A percentile compares a stretch with the other conserved stretches of the same genome.
These are phyloP conservation scores for Actinernus sp. DNA, from an alignment of 92 coral and sea anemone species.

Conservation along the genomic window DNA sequence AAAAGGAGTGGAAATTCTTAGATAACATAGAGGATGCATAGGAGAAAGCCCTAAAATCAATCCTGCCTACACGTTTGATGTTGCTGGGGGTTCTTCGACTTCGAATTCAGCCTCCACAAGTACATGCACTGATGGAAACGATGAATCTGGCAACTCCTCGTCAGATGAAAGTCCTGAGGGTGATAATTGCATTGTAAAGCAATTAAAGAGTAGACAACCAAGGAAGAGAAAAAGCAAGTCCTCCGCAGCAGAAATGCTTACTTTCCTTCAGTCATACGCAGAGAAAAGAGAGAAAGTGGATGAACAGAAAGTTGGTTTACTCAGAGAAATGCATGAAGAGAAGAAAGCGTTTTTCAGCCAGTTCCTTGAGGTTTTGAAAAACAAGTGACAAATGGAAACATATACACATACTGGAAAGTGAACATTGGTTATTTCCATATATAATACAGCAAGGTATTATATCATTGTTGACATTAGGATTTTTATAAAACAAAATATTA, in stretches of 20 bases:
- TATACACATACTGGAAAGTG: too few species aligned
- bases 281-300: background rate
- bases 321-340: background rate
- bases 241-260: background rate
- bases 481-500: too few species aligned
- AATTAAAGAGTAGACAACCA: background rate
- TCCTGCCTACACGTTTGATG: constrained; percentile 65
- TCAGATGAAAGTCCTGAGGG: background rate
- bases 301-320: background rate
- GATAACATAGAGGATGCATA: constrained; percentile 49
- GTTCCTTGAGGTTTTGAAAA: background rate
- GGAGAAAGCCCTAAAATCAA: constrained; percentile 64
- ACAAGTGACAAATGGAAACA: background rate
- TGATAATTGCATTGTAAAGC: background rate
- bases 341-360: background rate
- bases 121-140: constrained; percentile 3
- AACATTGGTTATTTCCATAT: too few species aligned
- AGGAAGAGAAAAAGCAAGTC: background rate
- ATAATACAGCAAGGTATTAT: too few species aligned
- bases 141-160: too few species aligned
- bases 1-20: constrained; percentile 54
- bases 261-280: background rate
- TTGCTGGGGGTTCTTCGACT: background rate
- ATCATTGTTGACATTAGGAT: too few species aligned
- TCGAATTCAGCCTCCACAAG: constrained; percentile 1